Conservation (phyloP, 1,140 invertebrate genomes). For the Babylonia areolata region DNA sequence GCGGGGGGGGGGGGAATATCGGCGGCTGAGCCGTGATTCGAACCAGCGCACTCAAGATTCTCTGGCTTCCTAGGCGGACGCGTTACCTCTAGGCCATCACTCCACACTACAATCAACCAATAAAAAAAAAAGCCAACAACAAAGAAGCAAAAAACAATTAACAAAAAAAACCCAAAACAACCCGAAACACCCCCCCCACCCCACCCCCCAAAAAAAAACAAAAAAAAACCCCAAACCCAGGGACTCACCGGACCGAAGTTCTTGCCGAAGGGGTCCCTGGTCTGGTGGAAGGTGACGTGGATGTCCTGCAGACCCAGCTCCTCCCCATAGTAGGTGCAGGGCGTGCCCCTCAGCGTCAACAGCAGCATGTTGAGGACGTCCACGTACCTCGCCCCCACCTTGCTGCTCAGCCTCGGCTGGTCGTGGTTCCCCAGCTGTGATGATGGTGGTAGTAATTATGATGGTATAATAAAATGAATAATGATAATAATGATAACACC, state of each 20-base stretch:
- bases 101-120: too few species aligned
- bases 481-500: too few species aligned
- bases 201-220: too few species aligned
- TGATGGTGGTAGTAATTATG: too few species aligned
- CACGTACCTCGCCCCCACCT: conserved; percentile 47
- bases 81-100: too few species aligned
- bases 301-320: conserved; percentile 70
- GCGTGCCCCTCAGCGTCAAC: conserved; percentile 62
- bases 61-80: too few species aligned
- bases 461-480: too few species aligned
- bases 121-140: neutral
- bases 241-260: conserved; percentile 47
- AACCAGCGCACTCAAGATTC: too few species aligned
- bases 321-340: conserved; percentile 71
- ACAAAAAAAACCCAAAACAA: neutral
- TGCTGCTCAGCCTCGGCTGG: conserved; percentile 46
- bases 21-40: too few species aligned
- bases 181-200: too few species aligned
- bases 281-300: conserved; percentile 51
- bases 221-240: neutral
- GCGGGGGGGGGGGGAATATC: too few species aligned
- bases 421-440: conserved; percentile 68
- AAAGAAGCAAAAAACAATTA: neutral
- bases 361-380: conserved; percentile 61
- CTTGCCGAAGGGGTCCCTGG: conserved; percentile 55